Percentiles rank a stretch among this genome's conserved stretches.
These are phyloP conservation scores for Oncorhynchus clarkii DNA, from an alignment of 2,113 vertebrate genomes.

Conservation along the genomic window DNA sequence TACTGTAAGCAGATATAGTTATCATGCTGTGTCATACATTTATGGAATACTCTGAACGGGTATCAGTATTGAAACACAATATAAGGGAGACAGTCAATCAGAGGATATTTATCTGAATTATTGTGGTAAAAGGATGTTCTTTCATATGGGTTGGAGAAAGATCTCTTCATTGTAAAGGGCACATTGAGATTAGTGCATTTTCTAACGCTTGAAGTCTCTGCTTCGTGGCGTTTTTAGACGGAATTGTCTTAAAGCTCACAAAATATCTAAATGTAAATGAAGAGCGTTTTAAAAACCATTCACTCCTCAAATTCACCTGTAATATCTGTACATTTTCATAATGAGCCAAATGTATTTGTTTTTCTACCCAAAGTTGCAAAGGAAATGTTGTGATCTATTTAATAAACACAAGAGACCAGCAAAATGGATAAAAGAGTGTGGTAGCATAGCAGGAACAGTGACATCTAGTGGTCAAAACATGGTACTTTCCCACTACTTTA, in stretches of 20 bases:
- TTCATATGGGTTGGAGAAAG: background rate
- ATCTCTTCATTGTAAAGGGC: background rate
- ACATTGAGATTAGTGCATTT: background rate
- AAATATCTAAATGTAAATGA: conserved; percentile 4
- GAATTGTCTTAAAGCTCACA: conserved; percentile 8
- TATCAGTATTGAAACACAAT: background rate
- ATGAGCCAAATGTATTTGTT: too few species aligned
- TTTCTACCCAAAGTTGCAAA: too few species aligned
- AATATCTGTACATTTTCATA: background rate
- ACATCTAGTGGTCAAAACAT: background rate
- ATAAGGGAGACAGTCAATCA: background rate
- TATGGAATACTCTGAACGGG: background rate
- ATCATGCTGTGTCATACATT: background rate
- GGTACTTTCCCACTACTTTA: too few species aligned
- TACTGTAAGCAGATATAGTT: background rate
- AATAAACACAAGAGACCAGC: too few species aligned
- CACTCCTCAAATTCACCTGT: conserved; percentile 8
- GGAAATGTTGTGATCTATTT: too few species aligned
- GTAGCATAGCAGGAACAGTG: background rate
- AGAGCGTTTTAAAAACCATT: conserved; percentile 2
- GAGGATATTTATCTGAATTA: background rate
- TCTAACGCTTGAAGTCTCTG: background rate
- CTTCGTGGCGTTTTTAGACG: background rate
- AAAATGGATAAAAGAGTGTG: too few species aligned
- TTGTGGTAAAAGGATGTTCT: background rate